Base-by-base conservation (phyloP, 2,888 invertebrate species). In the Drosophila seclusa region DNA sequence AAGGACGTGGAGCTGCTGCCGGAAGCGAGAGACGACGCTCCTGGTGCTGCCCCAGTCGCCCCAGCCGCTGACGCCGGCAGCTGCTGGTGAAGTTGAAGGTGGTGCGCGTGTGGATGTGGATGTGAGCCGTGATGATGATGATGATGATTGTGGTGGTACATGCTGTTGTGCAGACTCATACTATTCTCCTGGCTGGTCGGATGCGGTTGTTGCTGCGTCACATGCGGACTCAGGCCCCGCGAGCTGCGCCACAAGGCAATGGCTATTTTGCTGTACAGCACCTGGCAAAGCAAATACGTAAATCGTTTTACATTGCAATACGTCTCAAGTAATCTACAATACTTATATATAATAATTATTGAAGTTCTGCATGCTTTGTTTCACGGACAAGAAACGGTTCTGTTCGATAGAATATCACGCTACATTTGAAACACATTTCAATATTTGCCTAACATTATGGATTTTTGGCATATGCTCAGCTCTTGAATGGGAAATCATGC, bases 241-340 rank as follows among this genome's bases (percentile, higher is more conserved):
- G 96, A 96, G 84, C 96, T 96, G 93, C 94, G 95, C 97, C 98
- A 98, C 45, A 98, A 93, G 0, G 96, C 96, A 31, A 97, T 95
- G 4, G 97, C 97, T 65, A 98, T 98, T 86, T 96, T 95, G 40
- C 96, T 96, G 92, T 98, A 98, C 40, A 98, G 94, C 48, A 96
- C 94, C 96, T 96, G 65, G 16, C 59, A 59, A 32, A 32, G 24
- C 42, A 57, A 74, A 58, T 40, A 52, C 24, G 32, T 53, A 24
- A 27, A 54, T 32, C 13, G 38, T 5, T 40, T 45, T 21, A 4
- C 45, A 45, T 24, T 24, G 10, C 21, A 45, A 8, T 48, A 40
- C 45, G 38, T 52, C 40, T 18, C n/a, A 24, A 32, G 3, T 29
- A 24, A 59, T 29, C 27, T 13, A 27, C n/a, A 40, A 7, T 27